Evolutionary conservation across 2,888 invertebrate genomes (phyloP).

Genomic region (Priocnemis perturbator): DNA sequence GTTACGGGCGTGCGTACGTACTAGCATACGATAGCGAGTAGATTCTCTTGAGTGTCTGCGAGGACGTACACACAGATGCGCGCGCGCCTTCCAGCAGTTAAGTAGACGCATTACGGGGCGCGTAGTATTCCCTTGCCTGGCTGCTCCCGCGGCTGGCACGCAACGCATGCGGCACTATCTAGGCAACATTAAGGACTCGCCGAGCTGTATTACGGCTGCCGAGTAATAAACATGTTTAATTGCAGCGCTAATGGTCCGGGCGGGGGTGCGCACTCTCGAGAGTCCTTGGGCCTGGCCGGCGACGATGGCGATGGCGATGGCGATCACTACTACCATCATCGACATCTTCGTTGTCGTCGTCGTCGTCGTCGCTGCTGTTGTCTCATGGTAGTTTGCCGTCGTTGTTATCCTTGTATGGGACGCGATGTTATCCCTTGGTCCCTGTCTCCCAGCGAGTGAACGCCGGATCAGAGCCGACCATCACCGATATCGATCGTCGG

Average conservation of each 20-base stretch:
- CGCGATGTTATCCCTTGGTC: no score
- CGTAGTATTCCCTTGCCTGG: constrained; percentile 34
- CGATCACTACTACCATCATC: background rate
- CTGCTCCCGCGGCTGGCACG: constrained; percentile 46
- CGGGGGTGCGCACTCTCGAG: constrained; percentile 29
- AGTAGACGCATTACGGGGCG: constrained; percentile 49
- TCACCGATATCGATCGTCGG: no score
- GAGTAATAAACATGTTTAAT: constrained; percentile 68
- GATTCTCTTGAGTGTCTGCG: no score
- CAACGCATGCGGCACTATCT: constrained; percentile 56
- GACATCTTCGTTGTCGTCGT: background rate
- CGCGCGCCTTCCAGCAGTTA: constrained; percentile 28
- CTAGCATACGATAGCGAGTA: background rate
- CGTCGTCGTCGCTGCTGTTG: no score
- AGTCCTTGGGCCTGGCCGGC: background rate
- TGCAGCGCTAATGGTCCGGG: constrained; percentile 61
- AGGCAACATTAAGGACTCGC: constrained; percentile 58
- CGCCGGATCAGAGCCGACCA: no score
- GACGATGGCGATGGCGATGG: background rate
- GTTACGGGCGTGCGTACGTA: background rate
- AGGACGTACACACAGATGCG: constrained; percentile 3
- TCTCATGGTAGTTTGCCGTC: no score
- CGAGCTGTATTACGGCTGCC: constrained; percentile 56
- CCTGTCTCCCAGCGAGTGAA: no score
- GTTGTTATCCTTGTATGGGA: no score